Base-by-base conservation (phyloP, 1,140 invertebrate species). In the Radopholus similis region DNA sequence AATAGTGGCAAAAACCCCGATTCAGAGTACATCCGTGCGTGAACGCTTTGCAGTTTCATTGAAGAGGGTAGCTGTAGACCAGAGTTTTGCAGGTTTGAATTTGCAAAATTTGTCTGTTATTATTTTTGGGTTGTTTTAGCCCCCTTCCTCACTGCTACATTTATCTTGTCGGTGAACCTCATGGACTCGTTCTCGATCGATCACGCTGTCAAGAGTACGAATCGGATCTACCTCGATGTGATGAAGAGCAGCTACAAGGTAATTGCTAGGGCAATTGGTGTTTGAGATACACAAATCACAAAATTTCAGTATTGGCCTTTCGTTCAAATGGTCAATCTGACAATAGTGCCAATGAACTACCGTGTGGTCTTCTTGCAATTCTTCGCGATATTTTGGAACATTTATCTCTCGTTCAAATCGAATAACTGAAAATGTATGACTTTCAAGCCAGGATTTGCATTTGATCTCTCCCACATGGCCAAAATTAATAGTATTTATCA, bases 251-350 rank as follows among this genome's bases (percentile, higher is more conserved):
- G 76, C 55, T 75, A 75, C 40, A 75, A 76, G 40, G 49, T 51
- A 53, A 34, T 4, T 1, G 4, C n/a, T 18, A 15, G 44, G 1
- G 35, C 38, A 13, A 18, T 65, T 21, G 1, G 32, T 65, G 49
- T 63, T 63, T 40, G 38, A 49, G 13, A 21, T 13, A 49, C 2
- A 37, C 30, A 34, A 64, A 30, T 65, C 60, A 11, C 11, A 64
- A 63, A 64, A 8, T 72, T 72, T 68, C 23, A 69, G 68, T 37
- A 73, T 34, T 75, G 73, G 73, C 73, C 73, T 9, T 23, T 70
- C 32, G 72, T 75, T n/a, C 73, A 75, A 44, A 26, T 75, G 8
- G 32, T 75, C 28, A 75, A 75, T 34, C 62, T 75, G 75, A 56
- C 71, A 4, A 15, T 75, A 4, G 40, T 75, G 18, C 73, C 73